Percentiles rank a stretch among this genome's conserved stretches.
Evolutionary conservation across 2,888 invertebrate species (phyloP).

Genomic region (Amiota minor): DNA sequence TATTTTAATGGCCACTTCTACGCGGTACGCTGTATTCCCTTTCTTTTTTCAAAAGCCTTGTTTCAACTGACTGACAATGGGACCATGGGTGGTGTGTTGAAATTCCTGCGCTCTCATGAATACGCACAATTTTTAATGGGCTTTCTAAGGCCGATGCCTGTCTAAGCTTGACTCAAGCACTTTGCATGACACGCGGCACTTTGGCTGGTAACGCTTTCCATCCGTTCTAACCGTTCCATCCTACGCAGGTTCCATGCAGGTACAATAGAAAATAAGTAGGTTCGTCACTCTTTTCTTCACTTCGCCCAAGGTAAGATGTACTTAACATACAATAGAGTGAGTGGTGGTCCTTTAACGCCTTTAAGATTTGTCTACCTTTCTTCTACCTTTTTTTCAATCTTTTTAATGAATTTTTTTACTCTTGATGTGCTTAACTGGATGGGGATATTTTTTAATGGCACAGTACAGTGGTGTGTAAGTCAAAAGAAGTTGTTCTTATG

Average conservation of each 20-base stretch:
- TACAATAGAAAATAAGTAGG: not conserved
- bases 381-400: slow-evolving; percentile 18
- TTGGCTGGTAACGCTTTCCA: not conserved
- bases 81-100: not conserved
- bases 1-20: slow-evolving; percentile 65
- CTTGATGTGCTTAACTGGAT: slow-evolving; percentile 25
- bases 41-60: not conserved
- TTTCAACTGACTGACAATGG: not conserved
- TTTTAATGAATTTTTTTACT: slow-evolving; percentile 25
- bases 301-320: slow-evolving; percentile 8
- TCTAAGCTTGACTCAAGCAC: not conserved
- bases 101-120: slow-evolving; percentile 35
- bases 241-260: not conserved
- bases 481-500: too few relatives aligned
- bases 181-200: slow-evolving; percentile 24
- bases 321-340: too few relatives aligned
- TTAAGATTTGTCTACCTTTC: slow-evolving; percentile 20
- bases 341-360: slow-evolving; percentile 31
- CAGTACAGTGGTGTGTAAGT: slow-evolving; percentile 5
- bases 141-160: slow-evolving; percentile 13
- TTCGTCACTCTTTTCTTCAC: not conserved
- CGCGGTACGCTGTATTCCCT: slow-evolving; percentile 34
- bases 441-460: not conserved
- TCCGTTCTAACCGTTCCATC: not conserved
- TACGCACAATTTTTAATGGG: slow-evolving; percentile 53